These are phyloP conservation scores for Hydrotaea cyrtoneurina DNA, from an alignment of 2,888 invertebrate species.

Conservation along the genomic window DNA sequence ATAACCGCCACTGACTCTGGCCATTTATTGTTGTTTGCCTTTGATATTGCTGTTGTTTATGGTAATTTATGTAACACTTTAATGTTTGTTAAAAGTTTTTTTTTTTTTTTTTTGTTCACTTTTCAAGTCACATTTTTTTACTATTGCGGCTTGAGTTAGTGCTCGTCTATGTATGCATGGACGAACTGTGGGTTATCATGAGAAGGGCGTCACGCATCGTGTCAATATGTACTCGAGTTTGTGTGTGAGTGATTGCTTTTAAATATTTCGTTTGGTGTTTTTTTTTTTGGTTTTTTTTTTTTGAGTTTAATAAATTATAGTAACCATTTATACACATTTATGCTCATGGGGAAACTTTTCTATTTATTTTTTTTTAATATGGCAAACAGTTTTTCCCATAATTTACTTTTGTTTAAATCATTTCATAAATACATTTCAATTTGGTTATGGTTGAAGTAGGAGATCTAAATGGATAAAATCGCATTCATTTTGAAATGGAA, in stretches of 20 bases:
- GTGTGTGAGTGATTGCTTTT: conserved; percentile 48
- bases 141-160: conserved; percentile 18
- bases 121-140: conserved; percentile 26
- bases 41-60: conserved; percentile 56
- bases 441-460: background rate
- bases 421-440: conserved; percentile 9
- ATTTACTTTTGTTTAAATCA: conserved; percentile 1
- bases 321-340: background rate
- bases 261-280: conserved; percentile 1
- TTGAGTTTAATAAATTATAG: conserved; percentile 6
- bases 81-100: conserved; percentile 49
- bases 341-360: background rate
- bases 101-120: conserved; percentile 33
- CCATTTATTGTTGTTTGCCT: conserved; percentile 42
- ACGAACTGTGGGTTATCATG: conserved; percentile 33
- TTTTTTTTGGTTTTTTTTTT: background rate
- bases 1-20: conserved; percentile 60
- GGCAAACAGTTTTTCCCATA: conserved; percentile 7
- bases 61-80: conserved; percentile 69
- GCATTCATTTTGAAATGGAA: too few relatives aligned
- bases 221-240: conserved; percentile 32
- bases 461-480: too few relatives aligned
- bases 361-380: background rate
- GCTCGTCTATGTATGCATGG: background rate
- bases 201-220: conserved; percentile 68